Evolutionary conservation across 2,797 vertebrate genomes (phyloP).

Genomic region (Distichodus sexfasciatus): DNA sequence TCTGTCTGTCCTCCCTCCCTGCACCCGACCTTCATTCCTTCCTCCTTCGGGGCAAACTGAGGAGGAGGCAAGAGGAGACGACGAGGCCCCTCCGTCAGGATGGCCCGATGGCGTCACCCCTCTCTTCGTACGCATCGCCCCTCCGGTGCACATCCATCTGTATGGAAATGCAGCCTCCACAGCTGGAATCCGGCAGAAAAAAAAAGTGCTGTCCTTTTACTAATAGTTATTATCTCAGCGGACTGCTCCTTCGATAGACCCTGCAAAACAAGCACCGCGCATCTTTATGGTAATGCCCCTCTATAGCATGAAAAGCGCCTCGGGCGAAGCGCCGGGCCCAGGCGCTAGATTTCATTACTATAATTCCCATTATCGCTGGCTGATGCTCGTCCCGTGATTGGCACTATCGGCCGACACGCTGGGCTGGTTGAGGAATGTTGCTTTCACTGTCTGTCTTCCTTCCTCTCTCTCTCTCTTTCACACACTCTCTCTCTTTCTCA

Average conservation of each 20-base stretch:
- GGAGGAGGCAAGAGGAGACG: slow-evolving; percentile 31
- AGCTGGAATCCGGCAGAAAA: slow-evolving; percentile 95
- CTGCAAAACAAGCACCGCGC: slow-evolving; percentile 75
- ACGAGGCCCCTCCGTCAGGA: slow-evolving; percentile 44
- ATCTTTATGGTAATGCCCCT: slow-evolving; percentile 81
- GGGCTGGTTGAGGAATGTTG: slow-evolving; percentile 60
- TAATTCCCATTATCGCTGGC: slow-evolving; percentile 78
- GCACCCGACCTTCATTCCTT: slow-evolving; percentile 20
- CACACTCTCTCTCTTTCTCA: neutral
- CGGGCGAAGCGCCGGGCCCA: slow-evolving; percentile 66
- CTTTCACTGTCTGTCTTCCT: slow-evolving; percentile 14
- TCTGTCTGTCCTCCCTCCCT: neutral
- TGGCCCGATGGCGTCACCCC: slow-evolving; percentile 58
- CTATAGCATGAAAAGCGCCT: slow-evolving; percentile 66
- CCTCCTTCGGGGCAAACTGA: slow-evolving; percentile 25
- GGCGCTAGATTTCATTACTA: slow-evolving; percentile 79
- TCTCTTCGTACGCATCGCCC: slow-evolving; percentile 86
- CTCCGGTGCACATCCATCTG: slow-evolving; percentile 99
- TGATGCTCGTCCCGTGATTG: slow-evolving; percentile 73
- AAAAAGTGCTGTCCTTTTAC: slow-evolving; percentile 96
- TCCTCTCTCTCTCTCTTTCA: neutral
- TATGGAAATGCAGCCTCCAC: slow-evolving; percentile 97
- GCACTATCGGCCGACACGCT: slow-evolving; percentile 65
- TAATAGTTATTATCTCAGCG: slow-evolving; percentile 99
- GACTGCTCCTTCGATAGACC: slow-evolving; percentile 80